Evolutionary conservation across 2,888 invertebrate genomes (phyloP).

Genomic region (Eilema griseolum): DNA sequence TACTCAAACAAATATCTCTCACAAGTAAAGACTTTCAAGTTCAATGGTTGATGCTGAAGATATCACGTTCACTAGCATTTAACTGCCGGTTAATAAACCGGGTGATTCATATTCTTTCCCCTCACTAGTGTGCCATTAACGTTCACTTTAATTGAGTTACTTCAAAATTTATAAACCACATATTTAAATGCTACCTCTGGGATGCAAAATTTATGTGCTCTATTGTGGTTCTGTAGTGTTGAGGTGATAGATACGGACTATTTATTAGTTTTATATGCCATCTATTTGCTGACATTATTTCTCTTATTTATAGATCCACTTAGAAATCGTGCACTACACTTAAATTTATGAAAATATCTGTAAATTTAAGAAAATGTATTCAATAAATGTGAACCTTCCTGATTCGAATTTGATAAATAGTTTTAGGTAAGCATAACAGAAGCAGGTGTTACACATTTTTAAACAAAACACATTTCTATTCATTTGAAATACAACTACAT

Average conservation of each 20-base stretch:
- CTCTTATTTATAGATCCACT: not conserved
- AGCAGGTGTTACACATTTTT: not conserved
- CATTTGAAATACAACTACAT: conserved; percentile 60
- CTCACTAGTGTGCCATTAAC: conserved; percentile 42
- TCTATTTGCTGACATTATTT: conserved; percentile 21
- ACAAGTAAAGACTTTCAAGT: conserved; percentile 55
- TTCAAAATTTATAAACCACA: conserved; percentile 55
- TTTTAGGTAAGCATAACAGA: not conserved
- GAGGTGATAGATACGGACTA: conserved; percentile 29
- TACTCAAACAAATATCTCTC: conserved; percentile 55
- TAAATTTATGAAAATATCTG: not conserved
- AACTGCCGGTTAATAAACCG: conserved; percentile 60
- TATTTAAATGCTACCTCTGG: conserved; percentile 42
- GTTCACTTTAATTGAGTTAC: conserved; percentile 59
- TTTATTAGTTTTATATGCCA: conserved; percentile 34
- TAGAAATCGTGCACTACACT: not conserved
- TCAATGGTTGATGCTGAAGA: conserved; percentile 53
- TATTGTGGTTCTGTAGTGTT: conserved; percentile 24
- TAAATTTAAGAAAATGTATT: not conserved
- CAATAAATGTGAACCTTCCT: not conserved
- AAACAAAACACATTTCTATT: conserved; percentile 50
- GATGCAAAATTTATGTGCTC: conserved; percentile 38
- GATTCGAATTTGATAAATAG: not conserved
- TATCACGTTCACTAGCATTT: conserved; percentile 43
- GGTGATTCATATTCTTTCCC: conserved; percentile 58